Evolutionary conservation across 2,113 vertebrate genomes (phyloP), one percentile per base, ranked within the genome.

Genomic region (Rafetus swinhoei): DNA sequence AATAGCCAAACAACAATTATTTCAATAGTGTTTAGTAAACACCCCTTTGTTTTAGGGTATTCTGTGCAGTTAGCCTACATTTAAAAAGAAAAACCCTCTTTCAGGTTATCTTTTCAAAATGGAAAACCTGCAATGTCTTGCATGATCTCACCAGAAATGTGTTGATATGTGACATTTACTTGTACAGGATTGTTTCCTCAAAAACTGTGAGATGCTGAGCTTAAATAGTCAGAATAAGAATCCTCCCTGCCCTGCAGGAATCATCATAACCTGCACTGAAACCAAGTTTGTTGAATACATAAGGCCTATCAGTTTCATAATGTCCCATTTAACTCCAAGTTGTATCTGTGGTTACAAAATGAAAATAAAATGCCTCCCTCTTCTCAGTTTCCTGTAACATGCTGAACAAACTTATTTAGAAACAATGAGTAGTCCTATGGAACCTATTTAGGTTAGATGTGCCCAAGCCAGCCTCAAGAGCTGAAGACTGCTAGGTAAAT

Each of bases 281-380:
- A 7, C 1, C n/a, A 45, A 2, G n/a, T 19, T 2, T 59, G 22
- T 59, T 1, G 25, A 39, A 1, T 0, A 0, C 14, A 53, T 25
- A 52, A 32, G 55, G 54, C 2, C 22, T 29, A 54, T 22, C 29
- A 11, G 32, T 8, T n/a, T 35, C n/a, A 25, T 1, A 21, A 4
- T 55, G 22, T 69, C 29, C 9, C 22, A 53, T 24, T 74, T 55
- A 39, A 39, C 53, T 85, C 1, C 81, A 74, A 12, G 60, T 27
- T 62, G 8, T 9, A n/a, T 52, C 32, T 25, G n/a, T 84, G 11
- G 25, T 82, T 85, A 91, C 25, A n/a, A 1, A 54, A 88, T 35
- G 2, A 2, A 39, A 27, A 82, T 32, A 32, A 93, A 88, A 92
- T 1, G 5, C 32, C 50, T 87, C 80, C 7, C 16, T 55, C 4